Percentiles rank a stretch among this genome's conserved stretches.
Conservation (phyloP, 2,797 vertebrate species). For the Tinamus major region DNA sequence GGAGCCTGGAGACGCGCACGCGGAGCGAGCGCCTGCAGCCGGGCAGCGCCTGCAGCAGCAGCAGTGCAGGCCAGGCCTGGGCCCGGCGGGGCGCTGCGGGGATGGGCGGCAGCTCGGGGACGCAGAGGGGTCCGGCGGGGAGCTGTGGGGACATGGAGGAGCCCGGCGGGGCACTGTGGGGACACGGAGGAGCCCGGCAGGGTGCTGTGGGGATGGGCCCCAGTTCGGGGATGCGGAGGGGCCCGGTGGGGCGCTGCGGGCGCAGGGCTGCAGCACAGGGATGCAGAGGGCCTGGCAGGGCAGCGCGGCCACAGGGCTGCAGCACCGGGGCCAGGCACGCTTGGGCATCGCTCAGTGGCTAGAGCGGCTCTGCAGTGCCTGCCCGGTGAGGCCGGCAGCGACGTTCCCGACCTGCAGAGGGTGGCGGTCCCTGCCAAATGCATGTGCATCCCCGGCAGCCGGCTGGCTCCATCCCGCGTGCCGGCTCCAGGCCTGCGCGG, state of each 20-base stretch:
- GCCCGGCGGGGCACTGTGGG: no score
- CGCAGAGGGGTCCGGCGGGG: neutral
- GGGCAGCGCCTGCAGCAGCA: neutral
- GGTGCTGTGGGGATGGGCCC: no score
- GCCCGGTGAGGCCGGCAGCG: neutral
- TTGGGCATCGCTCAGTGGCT: neutral
- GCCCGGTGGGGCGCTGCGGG: no score
- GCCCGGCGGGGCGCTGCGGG: no score
- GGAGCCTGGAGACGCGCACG: no score
- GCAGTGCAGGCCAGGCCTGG: neutral
- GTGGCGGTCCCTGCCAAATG: slow-evolving; percentile 42
- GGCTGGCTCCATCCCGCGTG: rapidly evolving
- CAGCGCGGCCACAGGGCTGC: neutral
- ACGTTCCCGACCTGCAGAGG: slow-evolving; percentile 64
- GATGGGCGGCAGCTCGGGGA: neutral
- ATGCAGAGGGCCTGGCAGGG: neutral
- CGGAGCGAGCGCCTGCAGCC: no score
- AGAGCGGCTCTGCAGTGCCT: slow-evolving; percentile 1
- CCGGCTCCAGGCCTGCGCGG: neutral
- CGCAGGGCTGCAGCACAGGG: neutral
- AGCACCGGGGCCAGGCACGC: no score
- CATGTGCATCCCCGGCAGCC: neutral
- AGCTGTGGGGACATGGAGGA: neutral
- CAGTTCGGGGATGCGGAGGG: no score
- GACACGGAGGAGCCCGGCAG: no score